phyloP scores from a whole-genome alignment of 2,888 invertebrate species.

The Philonicus albiceps region DNA sequence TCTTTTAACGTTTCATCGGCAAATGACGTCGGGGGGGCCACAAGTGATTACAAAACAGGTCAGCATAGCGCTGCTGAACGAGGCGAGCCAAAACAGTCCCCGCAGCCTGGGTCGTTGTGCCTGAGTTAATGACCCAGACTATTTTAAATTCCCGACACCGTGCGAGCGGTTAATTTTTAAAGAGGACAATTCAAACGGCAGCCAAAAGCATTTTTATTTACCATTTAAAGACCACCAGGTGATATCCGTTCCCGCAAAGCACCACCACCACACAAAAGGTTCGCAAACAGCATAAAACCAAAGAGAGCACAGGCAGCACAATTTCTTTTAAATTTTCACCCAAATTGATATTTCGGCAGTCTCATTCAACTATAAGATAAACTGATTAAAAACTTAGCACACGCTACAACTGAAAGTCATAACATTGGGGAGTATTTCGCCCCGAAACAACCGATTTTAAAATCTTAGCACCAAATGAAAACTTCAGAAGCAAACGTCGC shows the following conservation, averaged over 20 bases:
- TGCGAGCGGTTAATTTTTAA: background rate
- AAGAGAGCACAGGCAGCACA: background rate
- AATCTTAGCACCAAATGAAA: conserved; percentile 36
- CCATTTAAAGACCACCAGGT: conserved; percentile 29
- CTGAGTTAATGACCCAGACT: background rate
- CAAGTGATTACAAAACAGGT: conserved; percentile 37
- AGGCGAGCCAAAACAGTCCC: background rate
- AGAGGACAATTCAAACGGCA: background rate
- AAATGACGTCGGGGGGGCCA: background rate
- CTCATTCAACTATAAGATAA: background rate
- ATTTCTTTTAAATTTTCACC: background rate
- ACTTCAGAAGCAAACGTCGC: background rate
- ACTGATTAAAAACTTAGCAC: background rate
- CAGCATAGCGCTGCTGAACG: background rate
- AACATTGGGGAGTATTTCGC: background rate
- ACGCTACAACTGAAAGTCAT: background rate
- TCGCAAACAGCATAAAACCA: background rate
- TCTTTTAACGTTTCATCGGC: background rate
- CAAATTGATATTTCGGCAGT: background rate
- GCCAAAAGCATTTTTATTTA: conserved; percentile 1
- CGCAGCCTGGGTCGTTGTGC: background rate
- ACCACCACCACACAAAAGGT: conserved; percentile 27
- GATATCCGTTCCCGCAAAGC: conserved; percentile 1
- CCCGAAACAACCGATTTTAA: conserved; percentile 29
- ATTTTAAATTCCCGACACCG: background rate